Evolutionary conservation across 2,113 vertebrate species (phyloP), one percentile per base, ranked within the genome.

Genomic region (Heterocephalus glaber): DNA sequence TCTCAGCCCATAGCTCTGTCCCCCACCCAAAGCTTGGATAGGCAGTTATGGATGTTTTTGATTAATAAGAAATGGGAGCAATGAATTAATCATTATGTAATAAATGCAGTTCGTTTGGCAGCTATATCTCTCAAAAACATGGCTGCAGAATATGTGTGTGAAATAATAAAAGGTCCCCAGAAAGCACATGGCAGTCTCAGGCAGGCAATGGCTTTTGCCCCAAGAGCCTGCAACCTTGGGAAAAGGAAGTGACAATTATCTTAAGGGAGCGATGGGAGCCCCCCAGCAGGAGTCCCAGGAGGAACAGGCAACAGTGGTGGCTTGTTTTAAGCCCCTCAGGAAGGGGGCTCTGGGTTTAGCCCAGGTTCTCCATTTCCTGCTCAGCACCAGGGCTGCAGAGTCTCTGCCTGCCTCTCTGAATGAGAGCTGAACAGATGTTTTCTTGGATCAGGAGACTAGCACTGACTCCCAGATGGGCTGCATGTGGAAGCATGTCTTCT

Each of bases 81-180:
- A 95, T 96, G 95, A 95, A 97, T 98, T 96, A 96, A 95, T 95
- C 92, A 95, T 96, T 77, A 94, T 9, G 65, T 96, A 93, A 96
- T 95, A 95, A 86, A 96, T n/a, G 85, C 90, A 68, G 83, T 95
- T 95, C 96, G 95, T 95, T 95, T 96, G 93, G 91, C 92, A 91
- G 95, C 74, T 1, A 0, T 94, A 79, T 91, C 93, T 86, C 90
- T 95, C 72, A 92, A 91, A 94, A 96, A 61, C 84, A 93, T 11
- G 80, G 82, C 83, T 84, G 33, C 13, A 86, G 63, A 58, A 52
- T 66, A 70, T 58, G 60, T 52, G 47, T 33, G 54, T 58, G 33
- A 86, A 94, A 76, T 68, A 84, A 86, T 1, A 30, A 52, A 56
- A n/a, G 8, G 70, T 77, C 72, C 58, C 94, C 63, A 14, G 1